These are phyloP conservation scores for Xerus rutilus DNA, from an alignment of 2,797 vertebrate genomes.

Conservation along the genomic window DNA sequence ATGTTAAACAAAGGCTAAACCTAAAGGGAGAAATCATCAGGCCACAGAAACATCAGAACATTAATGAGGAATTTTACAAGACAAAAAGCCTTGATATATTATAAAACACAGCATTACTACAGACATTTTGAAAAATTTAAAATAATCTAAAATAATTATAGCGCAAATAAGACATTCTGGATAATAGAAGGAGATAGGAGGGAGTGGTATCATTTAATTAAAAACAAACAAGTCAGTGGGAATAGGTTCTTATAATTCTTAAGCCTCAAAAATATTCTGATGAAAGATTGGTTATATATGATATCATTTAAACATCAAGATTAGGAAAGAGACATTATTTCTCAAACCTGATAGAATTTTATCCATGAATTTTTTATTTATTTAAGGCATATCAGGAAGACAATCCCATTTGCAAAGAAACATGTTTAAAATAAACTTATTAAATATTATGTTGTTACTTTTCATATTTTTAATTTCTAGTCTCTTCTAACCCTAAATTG, in stretches of 20 bases:
- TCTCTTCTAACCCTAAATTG: not conserved
- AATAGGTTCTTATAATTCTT: constrained; percentile 10
- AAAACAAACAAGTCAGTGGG: constrained; percentile 17
- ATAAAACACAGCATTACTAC: not conserved
- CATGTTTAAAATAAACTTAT: not conserved
- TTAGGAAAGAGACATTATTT: constrained; percentile 16
- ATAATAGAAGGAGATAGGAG: constrained; percentile 19
- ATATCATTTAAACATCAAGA: not conserved
- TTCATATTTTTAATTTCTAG: constrained; percentile 12
- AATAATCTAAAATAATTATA: not conserved
- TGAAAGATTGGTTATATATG: not conserved
- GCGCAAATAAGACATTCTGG: constrained; percentile 13
- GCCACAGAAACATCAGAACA: not conserved
- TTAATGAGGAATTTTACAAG: not conserved
- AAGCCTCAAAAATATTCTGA: constrained; percentile 25
- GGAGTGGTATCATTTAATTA: constrained; percentile 7
- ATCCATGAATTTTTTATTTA: not conserved
- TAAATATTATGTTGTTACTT: constrained; percentile 27
- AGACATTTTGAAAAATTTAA: not conserved
- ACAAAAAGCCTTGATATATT: not conserved
- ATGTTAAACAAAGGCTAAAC: constrained; percentile 31
- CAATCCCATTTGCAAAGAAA: constrained; percentile 52
- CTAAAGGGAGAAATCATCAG: not conserved
- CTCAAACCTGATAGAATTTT: constrained; percentile 1
- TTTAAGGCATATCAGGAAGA: constrained; percentile 1